Evolutionary conservation across 2,888 invertebrate species (phyloP).

Genomic region (Melinopterus prodromus): DNA sequence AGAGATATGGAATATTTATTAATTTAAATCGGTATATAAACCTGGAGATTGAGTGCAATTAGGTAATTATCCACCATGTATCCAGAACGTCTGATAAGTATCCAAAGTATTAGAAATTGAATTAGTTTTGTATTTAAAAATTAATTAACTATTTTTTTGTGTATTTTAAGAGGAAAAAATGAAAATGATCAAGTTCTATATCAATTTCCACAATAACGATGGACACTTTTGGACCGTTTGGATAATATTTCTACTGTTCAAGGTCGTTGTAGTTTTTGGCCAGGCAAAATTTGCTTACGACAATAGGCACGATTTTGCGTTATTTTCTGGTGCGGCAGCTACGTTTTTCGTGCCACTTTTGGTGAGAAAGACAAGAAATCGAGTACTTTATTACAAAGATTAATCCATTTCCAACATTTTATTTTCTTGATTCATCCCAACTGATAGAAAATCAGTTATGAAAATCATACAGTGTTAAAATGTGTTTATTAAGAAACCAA

Average conservation of each 20-base stretch:
- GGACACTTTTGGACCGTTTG: conserved; percentile 20
- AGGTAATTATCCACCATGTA: conserved; percentile 10
- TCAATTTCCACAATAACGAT: conserved; percentile 10
- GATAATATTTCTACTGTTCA: conserved; percentile 25
- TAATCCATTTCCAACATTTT: too few relatives aligned
- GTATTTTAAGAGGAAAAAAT: conserved; percentile 30
- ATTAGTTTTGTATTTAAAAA: neutral
- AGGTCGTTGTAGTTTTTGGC: conserved; percentile 22
- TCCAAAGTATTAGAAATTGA: conserved; percentile 13
- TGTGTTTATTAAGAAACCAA: too few relatives aligned
- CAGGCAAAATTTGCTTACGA: conserved; percentile 31
- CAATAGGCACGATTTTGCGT: conserved; percentile 14
- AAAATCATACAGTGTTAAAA: too few relatives aligned
- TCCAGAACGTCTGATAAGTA: conserved; percentile 15
- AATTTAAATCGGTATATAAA: neutral
- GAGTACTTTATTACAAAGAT: too few relatives aligned
- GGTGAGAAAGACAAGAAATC: neutral
- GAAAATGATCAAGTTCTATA: conserved; percentile 18
- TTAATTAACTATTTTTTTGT: neutral
- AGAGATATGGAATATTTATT: neutral
- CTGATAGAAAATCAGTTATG: too few relatives aligned
- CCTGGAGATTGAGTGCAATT: neutral
- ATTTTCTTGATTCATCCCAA: too few relatives aligned
- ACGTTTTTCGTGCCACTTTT: conserved; percentile 32
- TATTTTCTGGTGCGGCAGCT: conserved; percentile 30